Conservation (phyloP, 2,113 vertebrate genomes). For the Emydocephalus ijimae region DNA sequence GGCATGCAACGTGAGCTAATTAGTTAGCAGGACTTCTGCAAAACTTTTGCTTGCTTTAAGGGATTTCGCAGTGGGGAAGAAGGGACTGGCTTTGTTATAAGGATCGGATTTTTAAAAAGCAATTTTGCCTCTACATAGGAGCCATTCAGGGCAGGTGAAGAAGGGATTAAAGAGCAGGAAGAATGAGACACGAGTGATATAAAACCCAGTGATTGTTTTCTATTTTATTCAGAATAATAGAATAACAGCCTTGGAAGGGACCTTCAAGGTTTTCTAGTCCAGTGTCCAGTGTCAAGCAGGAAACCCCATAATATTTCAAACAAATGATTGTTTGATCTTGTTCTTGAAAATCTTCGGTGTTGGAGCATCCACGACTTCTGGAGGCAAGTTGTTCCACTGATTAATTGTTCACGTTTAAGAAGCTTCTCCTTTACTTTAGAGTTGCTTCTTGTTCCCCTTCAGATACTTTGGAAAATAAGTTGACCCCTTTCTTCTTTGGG, state of each 20-base stretch:
- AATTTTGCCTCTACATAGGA: background rate
- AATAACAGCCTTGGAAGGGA: background rate
- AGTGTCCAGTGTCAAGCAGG: background rate
- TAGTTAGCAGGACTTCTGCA: background rate
- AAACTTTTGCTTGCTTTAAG: background rate
- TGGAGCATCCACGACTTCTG: background rate
- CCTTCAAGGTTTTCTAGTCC: background rate
- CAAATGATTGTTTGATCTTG: background rate
- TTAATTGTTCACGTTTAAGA: background rate
- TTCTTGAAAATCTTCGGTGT: background rate
- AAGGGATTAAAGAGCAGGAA: background rate
- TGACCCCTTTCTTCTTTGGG: background rate
- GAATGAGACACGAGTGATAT: background rate
- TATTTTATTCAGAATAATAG: background rate
- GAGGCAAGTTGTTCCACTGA: too few relatives aligned
- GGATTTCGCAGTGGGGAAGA: background rate
- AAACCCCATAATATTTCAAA: background rate
- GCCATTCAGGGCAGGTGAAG: background rate
- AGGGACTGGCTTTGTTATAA: background rate
- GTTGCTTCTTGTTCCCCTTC: background rate
- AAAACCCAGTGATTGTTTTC: background rate
- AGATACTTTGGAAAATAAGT: background rate
- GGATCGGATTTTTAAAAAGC: background rate
- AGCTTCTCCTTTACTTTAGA: background rate
- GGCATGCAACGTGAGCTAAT: background rate